Evolutionary conservation across 64 coral and sea anemone species (phyloP).

Genomic region (Exaiptasia diaphana): DNA sequence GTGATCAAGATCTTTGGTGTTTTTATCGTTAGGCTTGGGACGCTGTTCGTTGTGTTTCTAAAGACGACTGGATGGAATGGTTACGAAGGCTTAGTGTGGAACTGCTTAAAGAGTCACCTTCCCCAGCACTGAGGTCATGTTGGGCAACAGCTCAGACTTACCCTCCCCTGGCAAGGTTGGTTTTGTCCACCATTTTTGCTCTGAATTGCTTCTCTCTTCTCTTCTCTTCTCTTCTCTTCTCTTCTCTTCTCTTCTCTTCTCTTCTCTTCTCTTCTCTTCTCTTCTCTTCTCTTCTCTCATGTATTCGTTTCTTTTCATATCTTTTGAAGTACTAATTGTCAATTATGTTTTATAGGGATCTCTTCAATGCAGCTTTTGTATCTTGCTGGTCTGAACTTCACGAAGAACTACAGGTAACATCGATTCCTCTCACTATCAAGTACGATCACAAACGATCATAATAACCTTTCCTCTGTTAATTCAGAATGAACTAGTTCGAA

Average conservation of each 20-base stretch:
- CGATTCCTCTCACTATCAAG: neutral
- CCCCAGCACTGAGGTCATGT: constrained; percentile 81
- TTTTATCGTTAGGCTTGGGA: constrained; percentile 97
- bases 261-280: neutral
- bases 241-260: neutral
- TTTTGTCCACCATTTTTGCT: neutral
- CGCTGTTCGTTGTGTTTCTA: constrained; percentile 83
- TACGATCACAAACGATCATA: neutral
- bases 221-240: neutral
- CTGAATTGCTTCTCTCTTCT: neutral
- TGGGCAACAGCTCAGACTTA: constrained; percentile 86
- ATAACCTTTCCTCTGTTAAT: neutral
- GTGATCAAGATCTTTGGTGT: too few species aligned
- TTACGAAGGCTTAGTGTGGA: constrained; percentile 87
- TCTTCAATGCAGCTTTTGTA: constrained; percentile 96
- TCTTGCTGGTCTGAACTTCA: constrained; percentile 98
- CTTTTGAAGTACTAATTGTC: too few species aligned
- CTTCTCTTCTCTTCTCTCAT: too few species aligned
- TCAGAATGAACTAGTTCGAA: constrained; percentile 87
- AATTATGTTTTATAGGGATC: constrained; percentile 69
- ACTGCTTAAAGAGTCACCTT: constrained; percentile 91
- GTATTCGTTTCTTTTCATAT: too few species aligned
- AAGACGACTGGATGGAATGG: constrained; percentile 99
- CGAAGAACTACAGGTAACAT: constrained; percentile 74
- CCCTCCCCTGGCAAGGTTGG: constrained; percentile 82